These are phyloP conservation scores for Urocyon cinereoargenteus DNA, from an alignment of 2,797 vertebrate species.

Conservation along the genomic window DNA sequence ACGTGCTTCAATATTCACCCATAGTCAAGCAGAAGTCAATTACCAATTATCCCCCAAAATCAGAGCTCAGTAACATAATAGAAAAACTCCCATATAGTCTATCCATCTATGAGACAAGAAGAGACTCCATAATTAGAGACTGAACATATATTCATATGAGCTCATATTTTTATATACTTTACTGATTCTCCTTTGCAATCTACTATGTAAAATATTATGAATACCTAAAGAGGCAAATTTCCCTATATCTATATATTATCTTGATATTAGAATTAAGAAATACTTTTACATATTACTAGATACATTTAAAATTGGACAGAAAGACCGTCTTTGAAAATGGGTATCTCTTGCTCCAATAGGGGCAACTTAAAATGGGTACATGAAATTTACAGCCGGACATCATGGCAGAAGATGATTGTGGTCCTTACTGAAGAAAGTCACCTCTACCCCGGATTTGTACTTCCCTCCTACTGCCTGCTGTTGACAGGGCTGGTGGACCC, in stretches of 20 bases:
- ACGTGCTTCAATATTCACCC: conserved; percentile 18
- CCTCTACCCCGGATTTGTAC: background rate
- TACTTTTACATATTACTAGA: conserved; percentile 7
- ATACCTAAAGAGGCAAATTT: background rate
- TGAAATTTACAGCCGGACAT: background rate
- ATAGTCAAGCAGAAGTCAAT: background rate
- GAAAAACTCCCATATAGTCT: background rate
- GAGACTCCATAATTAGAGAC: background rate
- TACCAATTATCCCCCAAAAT: background rate
- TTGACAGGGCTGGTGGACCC: background rate
- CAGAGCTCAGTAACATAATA: background rate
- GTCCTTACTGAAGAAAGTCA: background rate
- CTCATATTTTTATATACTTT: background rate
- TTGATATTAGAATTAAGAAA: conserved; percentile 51
- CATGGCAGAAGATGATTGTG: background rate
- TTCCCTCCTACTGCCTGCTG: background rate
- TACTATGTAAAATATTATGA: conserved; percentile 41
- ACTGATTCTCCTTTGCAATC: background rate
- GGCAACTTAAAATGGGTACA: background rate
- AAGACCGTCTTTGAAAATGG: background rate
- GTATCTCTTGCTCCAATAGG: background rate
- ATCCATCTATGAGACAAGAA: background rate
- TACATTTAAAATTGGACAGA: conserved; percentile 11
- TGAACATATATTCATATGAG: background rate
- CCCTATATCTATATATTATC: background rate